Evolutionary conservation across 2,113 vertebrate species (phyloP).

Genomic region (Illadopsis cleaveri): DNA sequence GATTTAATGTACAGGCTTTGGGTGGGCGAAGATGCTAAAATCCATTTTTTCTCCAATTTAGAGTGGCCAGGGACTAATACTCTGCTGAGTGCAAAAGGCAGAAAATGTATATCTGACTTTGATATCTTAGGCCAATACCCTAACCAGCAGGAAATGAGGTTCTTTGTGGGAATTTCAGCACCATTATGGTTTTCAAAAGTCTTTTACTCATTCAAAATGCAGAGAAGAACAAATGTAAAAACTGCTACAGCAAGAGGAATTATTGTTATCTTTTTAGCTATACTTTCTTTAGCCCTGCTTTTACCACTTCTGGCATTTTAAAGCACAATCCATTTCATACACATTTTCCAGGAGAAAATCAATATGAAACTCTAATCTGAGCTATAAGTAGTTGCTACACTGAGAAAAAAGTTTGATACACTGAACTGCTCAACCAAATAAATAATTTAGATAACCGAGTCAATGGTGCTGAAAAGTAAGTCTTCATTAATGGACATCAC

Average conservation of each 20-base stretch:
- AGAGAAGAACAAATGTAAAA: neutral
- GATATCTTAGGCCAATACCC: neutral
- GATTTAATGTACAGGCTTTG: neutral
- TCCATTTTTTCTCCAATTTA: neutral
- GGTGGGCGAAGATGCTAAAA: neutral
- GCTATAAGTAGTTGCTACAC: constrained; percentile 5
- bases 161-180: neutral
- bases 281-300: neutral
- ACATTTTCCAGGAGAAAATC: constrained; percentile 40
- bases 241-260: neutral
- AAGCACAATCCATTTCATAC: constrained; percentile 23
- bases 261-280: neutral
- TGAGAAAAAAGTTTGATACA: constrained; percentile 35
- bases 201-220: neutral
- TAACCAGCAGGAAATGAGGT: neutral
- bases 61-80: neutral
- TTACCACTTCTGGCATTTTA: constrained; percentile 19
- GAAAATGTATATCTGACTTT: neutral
- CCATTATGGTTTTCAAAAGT: neutral
- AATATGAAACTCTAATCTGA: constrained; percentile 33
- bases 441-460: constrained; percentile 64
- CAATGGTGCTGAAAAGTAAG: constrained; percentile 35
- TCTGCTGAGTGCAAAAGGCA: neutral
- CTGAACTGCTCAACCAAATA: constrained; percentile 51
- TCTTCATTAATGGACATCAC: constrained; percentile 62